Conservation (phyloP, 2,888 invertebrate species). For the Achlya flavicornis region DNA sequence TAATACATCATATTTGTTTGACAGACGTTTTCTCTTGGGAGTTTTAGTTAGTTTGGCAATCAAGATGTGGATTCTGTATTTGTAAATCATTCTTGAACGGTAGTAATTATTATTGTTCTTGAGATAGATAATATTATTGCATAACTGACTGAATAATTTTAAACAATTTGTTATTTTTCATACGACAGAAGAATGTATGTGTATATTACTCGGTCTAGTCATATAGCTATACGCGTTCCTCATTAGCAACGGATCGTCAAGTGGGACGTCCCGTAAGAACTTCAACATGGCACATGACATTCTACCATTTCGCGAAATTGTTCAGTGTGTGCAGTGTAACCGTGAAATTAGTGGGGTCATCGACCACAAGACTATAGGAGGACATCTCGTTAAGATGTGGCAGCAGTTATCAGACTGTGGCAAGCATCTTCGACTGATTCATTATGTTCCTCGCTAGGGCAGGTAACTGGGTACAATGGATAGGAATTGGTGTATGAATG, state of each 20-base stretch:
- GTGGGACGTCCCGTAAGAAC: slow-evolving; percentile 31
- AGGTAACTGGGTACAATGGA: slow-evolving; percentile 1
- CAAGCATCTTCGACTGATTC: slow-evolving; percentile 4
- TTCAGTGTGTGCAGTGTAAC: slow-evolving; percentile 21
- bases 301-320: slow-evolving; percentile 19
- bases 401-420: slow-evolving; percentile 11
- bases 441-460: slow-evolving; percentile 7
- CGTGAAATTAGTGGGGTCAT: slow-evolving; percentile 37
- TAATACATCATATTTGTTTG: not conserved
- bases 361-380: slow-evolving; percentile 18
- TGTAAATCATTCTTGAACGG: too few relatives aligned
- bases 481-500: slow-evolving; percentile 5
- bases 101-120: too few relatives aligned
- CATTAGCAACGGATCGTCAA: slow-evolving; percentile 34
- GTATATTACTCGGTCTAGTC: slow-evolving; percentile 7
- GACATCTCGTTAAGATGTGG: slow-evolving; percentile 15
- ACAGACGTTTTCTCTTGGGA: not conserved
- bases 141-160: too few relatives aligned
- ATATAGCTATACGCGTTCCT: slow-evolving; percentile 22
- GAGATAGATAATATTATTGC: too few relatives aligned
- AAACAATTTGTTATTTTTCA: not conserved
- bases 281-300: slow-evolving; percentile 26
- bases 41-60: not conserved
- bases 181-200: not conserved
- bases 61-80: too few relatives aligned